phyloP scores from a whole-genome alignment of 2,113 vertebrate genomes.

The Todiramphus chloris region DNA sequence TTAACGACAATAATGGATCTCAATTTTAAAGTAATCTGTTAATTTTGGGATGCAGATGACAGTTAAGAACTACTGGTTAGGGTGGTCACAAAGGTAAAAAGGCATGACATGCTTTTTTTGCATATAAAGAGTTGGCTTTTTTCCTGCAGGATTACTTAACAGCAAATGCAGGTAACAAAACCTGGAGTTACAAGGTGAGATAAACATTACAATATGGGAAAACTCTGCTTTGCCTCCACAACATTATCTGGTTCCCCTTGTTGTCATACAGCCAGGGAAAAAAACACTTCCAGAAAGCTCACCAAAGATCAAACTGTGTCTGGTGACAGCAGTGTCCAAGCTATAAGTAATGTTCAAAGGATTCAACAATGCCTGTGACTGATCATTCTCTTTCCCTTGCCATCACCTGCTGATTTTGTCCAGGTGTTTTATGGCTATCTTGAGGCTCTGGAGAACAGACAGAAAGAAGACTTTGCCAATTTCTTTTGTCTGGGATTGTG shows the following conservation, averaged over 20 bases:
- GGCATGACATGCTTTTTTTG: not conserved
- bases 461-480: slow-evolving; percentile 81
- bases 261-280: slow-evolving; percentile 80
- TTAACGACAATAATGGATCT: not conserved
- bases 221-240: slow-evolving; percentile 21
- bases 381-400: slow-evolving; percentile 82
- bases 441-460: slow-evolving; percentile 85
- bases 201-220: slow-evolving; percentile 40
- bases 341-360: slow-evolving; percentile 91
- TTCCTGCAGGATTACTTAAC: not conserved
- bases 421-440: slow-evolving; percentile 90
- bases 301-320: slow-evolving; percentile 89
- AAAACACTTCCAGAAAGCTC: slow-evolving; percentile 83
- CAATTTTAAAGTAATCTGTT: not conserved
- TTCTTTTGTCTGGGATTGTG: slow-evolving; percentile 84
- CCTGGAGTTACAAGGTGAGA: slow-evolving; percentile 37
- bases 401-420: slow-evolving; percentile 91
- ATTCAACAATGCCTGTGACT: slow-evolving; percentile 81
- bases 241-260: slow-evolving; percentile 69
- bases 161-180: slow-evolving; percentile 14
- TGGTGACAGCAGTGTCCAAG: slow-evolving; percentile 90
- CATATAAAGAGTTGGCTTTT: not conserved
- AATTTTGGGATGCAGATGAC: not conserved
- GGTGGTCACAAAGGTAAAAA: not conserved
- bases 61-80: not conserved